Evolutionary conservation across 2,113 vertebrate species (phyloP).

Genomic region (Entelurus aequoreus): DNA sequence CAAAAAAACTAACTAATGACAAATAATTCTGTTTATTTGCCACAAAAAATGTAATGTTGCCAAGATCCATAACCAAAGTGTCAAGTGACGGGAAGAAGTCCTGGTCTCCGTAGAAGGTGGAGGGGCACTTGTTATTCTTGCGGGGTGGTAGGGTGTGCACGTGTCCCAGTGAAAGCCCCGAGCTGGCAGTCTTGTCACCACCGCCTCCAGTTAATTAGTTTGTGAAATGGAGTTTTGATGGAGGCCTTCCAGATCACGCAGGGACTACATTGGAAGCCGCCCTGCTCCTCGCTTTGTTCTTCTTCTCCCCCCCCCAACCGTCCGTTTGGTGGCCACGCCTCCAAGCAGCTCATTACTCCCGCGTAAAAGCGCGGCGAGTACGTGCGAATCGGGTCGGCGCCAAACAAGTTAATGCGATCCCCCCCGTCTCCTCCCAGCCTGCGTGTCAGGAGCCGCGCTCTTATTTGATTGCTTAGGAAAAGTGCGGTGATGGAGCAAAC

Average conservation of each 20-base stretch:
- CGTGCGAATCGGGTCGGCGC: not conserved
- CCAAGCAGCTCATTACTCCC: constrained; percentile 1
- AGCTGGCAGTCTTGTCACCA: constrained; percentile 79
- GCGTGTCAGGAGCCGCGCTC: constrained; percentile 98
- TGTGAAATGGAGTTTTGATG: constrained; percentile 99
- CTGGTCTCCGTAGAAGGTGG: not conserved
- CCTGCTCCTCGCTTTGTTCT: constrained; percentile 79
- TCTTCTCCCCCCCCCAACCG: constrained; percentile 59
- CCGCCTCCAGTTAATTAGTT: constrained; percentile 99
- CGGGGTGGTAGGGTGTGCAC: not conserved
- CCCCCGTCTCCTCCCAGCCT: constrained; percentile 40
- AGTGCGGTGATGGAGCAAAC: constrained; percentile 99
- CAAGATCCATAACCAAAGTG: too few relatives aligned
- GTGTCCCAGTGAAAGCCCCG: constrained; percentile 55
- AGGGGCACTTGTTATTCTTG: not conserved
- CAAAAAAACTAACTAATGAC: too few relatives aligned
- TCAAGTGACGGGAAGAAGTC: not conserved
- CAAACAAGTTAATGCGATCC: constrained; percentile 52
- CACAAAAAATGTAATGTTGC: too few relatives aligned
- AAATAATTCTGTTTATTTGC: too few relatives aligned
- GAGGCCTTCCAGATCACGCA: constrained; percentile 97
- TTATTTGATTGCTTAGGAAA: constrained; percentile 99
- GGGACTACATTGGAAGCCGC: constrained; percentile 93
- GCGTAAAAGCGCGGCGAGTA: not conserved
- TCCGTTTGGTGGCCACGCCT: not conserved